Evolutionary conservation across 1,140 invertebrate genomes (phyloP), one percentile per base, ranked within the genome.

Genomic region (Drosophila persimilis): DNA sequence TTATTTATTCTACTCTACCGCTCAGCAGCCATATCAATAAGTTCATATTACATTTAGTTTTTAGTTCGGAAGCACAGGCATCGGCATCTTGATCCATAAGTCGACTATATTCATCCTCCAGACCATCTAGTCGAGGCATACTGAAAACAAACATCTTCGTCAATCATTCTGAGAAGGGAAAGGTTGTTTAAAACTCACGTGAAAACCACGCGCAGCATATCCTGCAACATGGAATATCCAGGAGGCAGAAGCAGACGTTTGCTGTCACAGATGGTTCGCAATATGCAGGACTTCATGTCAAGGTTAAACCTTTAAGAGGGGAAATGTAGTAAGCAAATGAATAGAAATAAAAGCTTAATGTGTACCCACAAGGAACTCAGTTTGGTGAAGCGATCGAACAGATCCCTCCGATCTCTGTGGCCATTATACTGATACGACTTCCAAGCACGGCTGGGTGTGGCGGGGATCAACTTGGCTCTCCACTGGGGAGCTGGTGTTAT

Each of bases 221-320:
- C 89, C 22, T 90, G 89, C 6, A 88, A 22, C 81, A 90, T 84
- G 15, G 90, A 91, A 20, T 91, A 91, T 3, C 90, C 90, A 5
- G 83, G 83, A 1, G 90, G 90, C 39, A 91, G n/a, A 4, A 91
- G 29, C 13, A 90, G 67, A 6, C 72, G 66, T 35, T 90, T 90
- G 3, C 73, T 64, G 6, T 89, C 89, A 45, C 89, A 90, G 6
- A 90, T 88, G 4, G 73, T 81, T 2, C 89, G 66, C 44, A 90
- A 31, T 44, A 90, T 84, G n/a, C 89, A 89, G 0, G 81, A 80
- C 47, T 89, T 91, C 0, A 91, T 55, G 58, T 90, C 85, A 4
- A 91, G 51, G 0, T 77, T 77, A 41, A 90, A 61, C 0, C 89
- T 90, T 17, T 6, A 64, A 54, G 45, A 6, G 6, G 13, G 0